These are phyloP conservation scores for Progne subis DNA, from an alignment of 2,113 vertebrate species.

Conservation along the genomic window DNA sequence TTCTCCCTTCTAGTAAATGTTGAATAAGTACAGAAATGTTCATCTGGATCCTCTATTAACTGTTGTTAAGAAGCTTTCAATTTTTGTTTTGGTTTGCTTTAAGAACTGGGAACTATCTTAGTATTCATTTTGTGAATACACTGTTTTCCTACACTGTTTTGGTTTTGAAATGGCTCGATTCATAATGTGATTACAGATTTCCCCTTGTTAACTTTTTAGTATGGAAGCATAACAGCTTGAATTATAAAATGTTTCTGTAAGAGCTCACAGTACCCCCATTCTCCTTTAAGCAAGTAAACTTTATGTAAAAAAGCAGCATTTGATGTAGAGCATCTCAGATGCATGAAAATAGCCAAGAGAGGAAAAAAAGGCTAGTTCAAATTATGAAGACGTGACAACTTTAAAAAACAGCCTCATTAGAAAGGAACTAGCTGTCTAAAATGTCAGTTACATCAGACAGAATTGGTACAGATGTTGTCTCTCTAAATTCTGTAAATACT, in stretches of 20 bases:
- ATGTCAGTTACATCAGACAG: constrained; percentile 25
- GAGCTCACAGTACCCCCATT: constrained; percentile 15
- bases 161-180: constrained; percentile 58
- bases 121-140: constrained; percentile 36
- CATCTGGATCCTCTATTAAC: constrained; percentile 28
- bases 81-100: constrained; percentile 25
- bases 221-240: constrained; percentile 31
- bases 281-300: constrained; percentile 38
- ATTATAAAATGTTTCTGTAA: constrained; percentile 56
- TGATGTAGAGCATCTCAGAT: constrained; percentile 35
- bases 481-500: background rate
- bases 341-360: constrained; percentile 29
- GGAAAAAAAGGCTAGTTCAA: constrained; percentile 37
- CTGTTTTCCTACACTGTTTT: constrained; percentile 37
- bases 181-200: constrained; percentile 55
- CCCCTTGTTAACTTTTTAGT: constrained; percentile 59
- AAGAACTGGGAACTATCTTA: constrained; percentile 12
- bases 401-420: constrained; percentile 32
- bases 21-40: constrained; percentile 56
- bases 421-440: constrained; percentile 27
- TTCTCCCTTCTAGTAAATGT: constrained; percentile 28
- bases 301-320: constrained; percentile 38
- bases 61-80: constrained; percentile 9
- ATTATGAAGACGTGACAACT: constrained; percentile 21
- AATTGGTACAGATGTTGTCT: constrained; percentile 9